Percentiles rank a stretch among this genome's conserved stretches.
Conservation (phyloP, 1,140 invertebrate genomes). For the Lethrus apterus region DNA sequence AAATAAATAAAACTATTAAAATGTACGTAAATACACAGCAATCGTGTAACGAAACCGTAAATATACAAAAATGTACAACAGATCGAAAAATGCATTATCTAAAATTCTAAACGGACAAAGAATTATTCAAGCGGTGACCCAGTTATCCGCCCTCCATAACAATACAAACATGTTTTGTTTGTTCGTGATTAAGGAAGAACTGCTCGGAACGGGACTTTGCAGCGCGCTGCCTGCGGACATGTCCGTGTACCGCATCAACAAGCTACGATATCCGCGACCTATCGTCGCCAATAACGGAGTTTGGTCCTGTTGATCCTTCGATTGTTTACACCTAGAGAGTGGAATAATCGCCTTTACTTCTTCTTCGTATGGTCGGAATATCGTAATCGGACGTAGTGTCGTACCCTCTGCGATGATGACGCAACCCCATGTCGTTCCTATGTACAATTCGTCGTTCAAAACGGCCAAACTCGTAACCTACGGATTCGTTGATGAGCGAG, state of each 20-base stretch:
- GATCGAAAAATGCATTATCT: too few species aligned
- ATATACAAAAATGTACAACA: too few species aligned
- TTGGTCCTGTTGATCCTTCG: slow-evolving; percentile 39
- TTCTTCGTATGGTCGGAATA: slow-evolving; percentile 84
- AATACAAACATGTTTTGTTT: slow-evolving; percentile 59
- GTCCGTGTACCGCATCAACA: slow-evolving; percentile 65
- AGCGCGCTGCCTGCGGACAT: slow-evolving; percentile 36
- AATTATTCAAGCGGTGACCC: slow-evolving; percentile 43
- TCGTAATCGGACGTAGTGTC: slow-evolving; percentile 75
- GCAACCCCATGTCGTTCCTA: slow-evolving; percentile 89
- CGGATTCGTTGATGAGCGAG: slow-evolving; percentile 3
- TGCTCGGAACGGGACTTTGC: slow-evolving; percentile 31
- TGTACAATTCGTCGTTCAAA: slow-evolving; percentile 65
- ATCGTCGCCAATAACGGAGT: slow-evolving; percentile 63
- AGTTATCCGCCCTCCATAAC: slow-evolving; percentile 65
- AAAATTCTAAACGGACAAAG: background rate
- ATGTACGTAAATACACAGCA: background rate
- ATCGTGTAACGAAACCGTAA: too few species aligned
- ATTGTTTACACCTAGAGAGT: slow-evolving; percentile 31
- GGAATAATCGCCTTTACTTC: slow-evolving; percentile 53
- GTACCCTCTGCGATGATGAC: slow-evolving; percentile 77
- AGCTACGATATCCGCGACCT: slow-evolving; percentile 74
- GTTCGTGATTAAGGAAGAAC: slow-evolving; percentile 19
- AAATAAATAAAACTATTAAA: background rate
- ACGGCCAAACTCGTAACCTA: slow-evolving; percentile 72